These are phyloP conservation scores for Azemiops feae DNA, from an alignment of 2,113 vertebrate species.

Conservation along the genomic window DNA sequence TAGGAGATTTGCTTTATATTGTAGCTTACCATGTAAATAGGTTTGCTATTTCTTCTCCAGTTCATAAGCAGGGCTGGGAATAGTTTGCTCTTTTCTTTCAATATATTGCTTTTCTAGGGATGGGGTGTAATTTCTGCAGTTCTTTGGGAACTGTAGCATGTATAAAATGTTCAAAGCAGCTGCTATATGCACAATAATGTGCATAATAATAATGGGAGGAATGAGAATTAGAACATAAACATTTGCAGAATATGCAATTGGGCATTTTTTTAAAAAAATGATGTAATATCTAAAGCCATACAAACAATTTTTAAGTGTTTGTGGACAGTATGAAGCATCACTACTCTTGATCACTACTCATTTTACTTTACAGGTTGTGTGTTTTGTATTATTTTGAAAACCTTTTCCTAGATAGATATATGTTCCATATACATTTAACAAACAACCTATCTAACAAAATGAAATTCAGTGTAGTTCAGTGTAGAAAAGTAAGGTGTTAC, in stretches of 20 bases:
- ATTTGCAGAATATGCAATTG: neutral
- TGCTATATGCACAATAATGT: neutral
- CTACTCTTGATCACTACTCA: neutral
- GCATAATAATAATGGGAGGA: too few relatives aligned
- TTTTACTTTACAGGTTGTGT: neutral
- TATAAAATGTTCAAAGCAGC: neutral
- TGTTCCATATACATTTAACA: neutral
- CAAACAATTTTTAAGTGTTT: neutral
- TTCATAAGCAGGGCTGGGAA: neutral
- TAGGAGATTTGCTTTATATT: neutral
- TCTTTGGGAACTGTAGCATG: neutral
- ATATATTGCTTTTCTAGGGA: neutral
- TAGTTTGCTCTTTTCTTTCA: neutral
- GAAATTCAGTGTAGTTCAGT: neutral
- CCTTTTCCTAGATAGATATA: neutral
- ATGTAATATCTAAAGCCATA: neutral
- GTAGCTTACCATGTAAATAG: neutral
- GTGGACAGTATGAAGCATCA: neutral
- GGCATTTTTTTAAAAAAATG: neutral
- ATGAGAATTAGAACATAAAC: neutral
- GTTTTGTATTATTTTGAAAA: neutral
- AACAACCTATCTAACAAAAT: neutral
- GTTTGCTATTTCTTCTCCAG: neutral
- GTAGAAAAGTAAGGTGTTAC: neutral
- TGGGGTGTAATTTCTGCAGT: neutral